Percentiles rank a stretch among this genome's conserved stretches.
Evolutionary conservation across 2,888 invertebrate species (phyloP).

Genomic region (Anthophora plumipes): DNA sequence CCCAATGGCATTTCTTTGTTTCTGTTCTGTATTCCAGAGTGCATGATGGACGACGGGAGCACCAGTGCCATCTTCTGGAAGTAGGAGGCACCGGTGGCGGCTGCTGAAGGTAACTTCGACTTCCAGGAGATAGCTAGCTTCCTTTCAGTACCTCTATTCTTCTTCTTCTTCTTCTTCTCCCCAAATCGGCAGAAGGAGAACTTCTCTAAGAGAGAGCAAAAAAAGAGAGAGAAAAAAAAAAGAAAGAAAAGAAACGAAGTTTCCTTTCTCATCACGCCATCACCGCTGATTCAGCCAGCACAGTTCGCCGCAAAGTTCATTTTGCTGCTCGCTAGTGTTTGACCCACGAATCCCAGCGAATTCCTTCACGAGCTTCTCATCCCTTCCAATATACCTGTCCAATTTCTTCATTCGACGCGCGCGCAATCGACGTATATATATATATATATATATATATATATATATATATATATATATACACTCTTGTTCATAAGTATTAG

Average conservation of each 20-base stretch:
- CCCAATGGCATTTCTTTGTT: slow-evolving; percentile 86
- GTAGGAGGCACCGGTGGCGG: slow-evolving; percentile 86
- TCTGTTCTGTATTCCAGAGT: slow-evolving; percentile 88
- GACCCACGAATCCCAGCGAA: slow-evolving; percentile 68
- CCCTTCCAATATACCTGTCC: slow-evolving; percentile 38
- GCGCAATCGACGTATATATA: no score
- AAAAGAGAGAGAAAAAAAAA: slow-evolving; percentile 61
- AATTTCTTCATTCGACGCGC: slow-evolving; percentile 41
- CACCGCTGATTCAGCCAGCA: slow-evolving; percentile 83
- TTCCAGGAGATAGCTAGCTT: slow-evolving; percentile 87
- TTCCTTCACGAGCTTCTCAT: slow-evolving; percentile 55
- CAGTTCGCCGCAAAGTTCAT: slow-evolving; percentile 82
- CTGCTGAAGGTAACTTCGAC: slow-evolving; percentile 86
- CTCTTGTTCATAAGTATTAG: no score
- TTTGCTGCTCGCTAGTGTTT: slow-evolving; percentile 83
- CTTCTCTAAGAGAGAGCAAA: slow-evolving; percentile 65
- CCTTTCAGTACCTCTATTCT: slow-evolving; percentile 82
- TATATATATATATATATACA: no score
- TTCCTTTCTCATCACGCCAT: slow-evolving; percentile 79
- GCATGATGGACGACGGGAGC: slow-evolving; percentile 86
- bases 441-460: no score
- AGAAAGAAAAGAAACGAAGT: slow-evolving; percentile 64
- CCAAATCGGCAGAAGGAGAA: slow-evolving; percentile 74
- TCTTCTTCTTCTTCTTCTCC: slow-evolving; percentile 78
- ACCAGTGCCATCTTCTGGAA: slow-evolving; percentile 87